A percentile compares a stretch with the other conserved stretches of the same genome.
Evolutionary conservation across 30 jellyfish, hydroid and myxozoan species (phyloP).

Genomic region (Aurelia sp.): DNA sequence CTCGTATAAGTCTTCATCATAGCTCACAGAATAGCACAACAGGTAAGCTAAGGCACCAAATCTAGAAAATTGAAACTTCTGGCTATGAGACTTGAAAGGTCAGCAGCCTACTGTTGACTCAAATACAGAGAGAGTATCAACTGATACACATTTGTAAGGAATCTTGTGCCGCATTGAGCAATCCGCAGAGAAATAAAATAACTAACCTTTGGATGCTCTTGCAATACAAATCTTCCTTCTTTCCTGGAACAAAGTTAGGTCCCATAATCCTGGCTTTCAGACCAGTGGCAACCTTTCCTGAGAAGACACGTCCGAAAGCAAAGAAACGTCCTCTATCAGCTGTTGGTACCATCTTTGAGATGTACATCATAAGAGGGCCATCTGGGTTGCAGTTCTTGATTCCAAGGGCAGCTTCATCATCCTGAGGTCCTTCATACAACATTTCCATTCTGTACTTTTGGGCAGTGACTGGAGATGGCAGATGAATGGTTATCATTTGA

Average conservation of each 20-base stretch:
- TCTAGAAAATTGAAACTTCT: too few species aligned
- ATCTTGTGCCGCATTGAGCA: neutral
- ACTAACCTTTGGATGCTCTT: constrained; percentile 92
- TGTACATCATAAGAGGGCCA: constrained; percentile 99
- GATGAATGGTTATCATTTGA: constrained; percentile 96
- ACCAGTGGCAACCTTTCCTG: constrained; percentile 99
- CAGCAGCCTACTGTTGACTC: too few species aligned
- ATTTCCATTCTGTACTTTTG: constrained; percentile 98
- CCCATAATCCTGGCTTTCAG: constrained; percentile 98
- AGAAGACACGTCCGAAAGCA: constrained; percentile 99
- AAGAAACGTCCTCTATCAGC: constrained; percentile 99
- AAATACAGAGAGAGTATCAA: too few species aligned
- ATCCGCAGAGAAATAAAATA: neutral
- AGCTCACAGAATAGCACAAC: constrained; percentile 5
- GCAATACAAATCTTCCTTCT: constrained; percentile 87
- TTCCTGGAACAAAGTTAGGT: constrained; percentile 96
- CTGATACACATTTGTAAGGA: too few species aligned
- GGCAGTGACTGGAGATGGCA: constrained; percentile 99
- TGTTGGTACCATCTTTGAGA: constrained; percentile 99
- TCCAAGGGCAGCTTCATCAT: constrained; percentile 96
- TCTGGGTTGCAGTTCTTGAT: constrained; percentile 95
- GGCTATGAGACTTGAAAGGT: too few species aligned
- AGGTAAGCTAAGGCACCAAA: too few species aligned
- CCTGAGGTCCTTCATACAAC: constrained; percentile 99
- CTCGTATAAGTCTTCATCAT: constrained; percentile 11